Evolutionary conservation across 2,113 vertebrate genomes (phyloP).

Genomic region (Procavia capensis): DNA sequence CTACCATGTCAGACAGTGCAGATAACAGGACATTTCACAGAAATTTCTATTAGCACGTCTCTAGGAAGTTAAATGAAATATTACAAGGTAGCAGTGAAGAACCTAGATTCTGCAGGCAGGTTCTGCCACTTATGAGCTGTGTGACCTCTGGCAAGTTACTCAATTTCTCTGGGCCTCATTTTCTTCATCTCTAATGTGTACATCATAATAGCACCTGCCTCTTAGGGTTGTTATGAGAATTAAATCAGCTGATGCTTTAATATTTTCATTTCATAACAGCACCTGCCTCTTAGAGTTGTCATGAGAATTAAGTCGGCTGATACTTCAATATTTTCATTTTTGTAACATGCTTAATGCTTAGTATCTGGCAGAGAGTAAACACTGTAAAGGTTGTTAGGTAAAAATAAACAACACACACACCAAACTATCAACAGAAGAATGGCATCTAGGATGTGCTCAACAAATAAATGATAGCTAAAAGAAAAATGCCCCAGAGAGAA

Average conservation of each 20-base stretch:
- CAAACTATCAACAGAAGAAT: too few species aligned
- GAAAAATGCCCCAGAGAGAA: background rate
- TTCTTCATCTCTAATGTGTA: background rate
- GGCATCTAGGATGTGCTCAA: background rate
- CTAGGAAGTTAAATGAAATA: background rate
- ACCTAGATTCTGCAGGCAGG: background rate
- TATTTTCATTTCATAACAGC: background rate
- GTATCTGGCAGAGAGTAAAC: background rate
- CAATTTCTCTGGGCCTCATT: background rate
- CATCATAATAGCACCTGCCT: background rate
- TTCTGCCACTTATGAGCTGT: background rate
- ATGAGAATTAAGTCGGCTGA: slow-evolving; percentile 8
- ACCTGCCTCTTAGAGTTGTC: background rate
- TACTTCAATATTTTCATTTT: background rate
- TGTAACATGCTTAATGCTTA: background rate
- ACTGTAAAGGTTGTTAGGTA: background rate
- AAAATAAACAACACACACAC: background rate
- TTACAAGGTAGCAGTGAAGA: background rate
- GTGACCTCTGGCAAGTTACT: background rate
- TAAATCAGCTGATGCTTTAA: slow-evolving; percentile 12
- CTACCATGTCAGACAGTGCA: background rate
- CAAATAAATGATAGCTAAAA: background rate
- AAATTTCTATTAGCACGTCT: background rate
- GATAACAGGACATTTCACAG: background rate
- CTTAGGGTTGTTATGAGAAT: background rate